phyloP scores from a whole-genome alignment of 1,140 invertebrate species.

The Arion vulgaris region DNA sequence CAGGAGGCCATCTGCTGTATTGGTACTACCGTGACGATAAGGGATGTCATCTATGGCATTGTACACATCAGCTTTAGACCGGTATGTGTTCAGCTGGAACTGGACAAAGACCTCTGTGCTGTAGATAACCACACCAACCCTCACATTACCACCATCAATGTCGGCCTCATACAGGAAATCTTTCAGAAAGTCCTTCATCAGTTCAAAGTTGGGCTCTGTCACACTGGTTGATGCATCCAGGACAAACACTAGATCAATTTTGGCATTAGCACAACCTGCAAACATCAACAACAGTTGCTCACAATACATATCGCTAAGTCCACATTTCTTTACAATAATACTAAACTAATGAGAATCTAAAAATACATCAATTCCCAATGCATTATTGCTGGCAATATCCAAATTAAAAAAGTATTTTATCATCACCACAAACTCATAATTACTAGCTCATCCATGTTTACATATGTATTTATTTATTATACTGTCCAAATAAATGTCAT shows the following conservation, averaged over 20 bases:
- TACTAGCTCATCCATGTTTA: no score
- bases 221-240: constrained; percentile 29
- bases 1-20: constrained; percentile 13
- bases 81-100: constrained; percentile 14
- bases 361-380: no score
- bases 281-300: background rate
- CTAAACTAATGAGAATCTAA: no score
- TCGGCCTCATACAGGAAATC: constrained; percentile 17
- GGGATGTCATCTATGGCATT: constrained; percentile 25
- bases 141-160: constrained; percentile 24
- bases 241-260: constrained; percentile 22
- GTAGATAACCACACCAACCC: constrained; percentile 21
- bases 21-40: constrained; percentile 18
- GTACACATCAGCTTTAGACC: constrained; percentile 8
- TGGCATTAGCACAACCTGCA: constrained; percentile 24
- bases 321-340: background rate
- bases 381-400: no score
- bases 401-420: no score
- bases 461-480: no score
- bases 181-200: constrained; percentile 32
- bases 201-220: constrained; percentile 26
- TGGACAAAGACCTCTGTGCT: constrained; percentile 19
- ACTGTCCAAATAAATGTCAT: no score
- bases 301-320: no score
- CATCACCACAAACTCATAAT: no score